Percentiles rank a stretch among this genome's conserved stretches.
Evolutionary conservation across 2,113 vertebrate genomes (phyloP).

Genomic region (Meriones unguiculatus): DNA sequence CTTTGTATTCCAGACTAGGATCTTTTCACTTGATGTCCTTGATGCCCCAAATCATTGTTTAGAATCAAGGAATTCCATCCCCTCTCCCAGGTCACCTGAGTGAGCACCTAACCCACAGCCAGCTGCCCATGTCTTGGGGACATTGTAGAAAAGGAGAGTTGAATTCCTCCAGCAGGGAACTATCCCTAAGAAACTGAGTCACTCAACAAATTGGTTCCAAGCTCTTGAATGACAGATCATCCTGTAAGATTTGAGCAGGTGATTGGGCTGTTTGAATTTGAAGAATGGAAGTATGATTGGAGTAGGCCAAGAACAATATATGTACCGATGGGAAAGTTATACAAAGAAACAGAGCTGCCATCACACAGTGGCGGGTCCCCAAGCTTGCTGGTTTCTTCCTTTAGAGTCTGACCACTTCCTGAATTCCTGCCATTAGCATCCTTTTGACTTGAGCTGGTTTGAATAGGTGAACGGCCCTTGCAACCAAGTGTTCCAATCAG

Average conservation of each 20-base stretch:
- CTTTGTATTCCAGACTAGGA: background rate
- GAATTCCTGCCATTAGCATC: background rate
- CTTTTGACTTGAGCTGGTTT: constrained; percentile 22
- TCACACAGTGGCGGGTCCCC: background rate
- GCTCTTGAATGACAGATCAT: background rate
- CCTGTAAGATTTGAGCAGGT: background rate
- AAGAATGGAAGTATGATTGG: background rate
- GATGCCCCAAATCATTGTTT: background rate
- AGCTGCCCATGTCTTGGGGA: background rate
- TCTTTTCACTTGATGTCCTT: background rate
- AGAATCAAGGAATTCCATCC: background rate
- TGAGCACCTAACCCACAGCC: background rate
- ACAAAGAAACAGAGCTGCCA: background rate
- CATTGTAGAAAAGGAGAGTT: constrained; percentile 28
- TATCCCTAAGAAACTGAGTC: background rate
- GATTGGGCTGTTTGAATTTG: background rate
- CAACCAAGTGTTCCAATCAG: background rate
- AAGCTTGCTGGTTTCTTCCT: background rate
- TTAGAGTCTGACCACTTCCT: background rate
- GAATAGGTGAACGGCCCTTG: background rate
- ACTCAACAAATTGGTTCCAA: background rate
- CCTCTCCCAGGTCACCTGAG: background rate
- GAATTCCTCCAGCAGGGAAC: background rate
- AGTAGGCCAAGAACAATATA: background rate
- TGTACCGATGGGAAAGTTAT: background rate